These are phyloP conservation scores for Oncorhynchus clarkii DNA, from an alignment of 2,113 vertebrate species.

Conservation along the genomic window DNA sequence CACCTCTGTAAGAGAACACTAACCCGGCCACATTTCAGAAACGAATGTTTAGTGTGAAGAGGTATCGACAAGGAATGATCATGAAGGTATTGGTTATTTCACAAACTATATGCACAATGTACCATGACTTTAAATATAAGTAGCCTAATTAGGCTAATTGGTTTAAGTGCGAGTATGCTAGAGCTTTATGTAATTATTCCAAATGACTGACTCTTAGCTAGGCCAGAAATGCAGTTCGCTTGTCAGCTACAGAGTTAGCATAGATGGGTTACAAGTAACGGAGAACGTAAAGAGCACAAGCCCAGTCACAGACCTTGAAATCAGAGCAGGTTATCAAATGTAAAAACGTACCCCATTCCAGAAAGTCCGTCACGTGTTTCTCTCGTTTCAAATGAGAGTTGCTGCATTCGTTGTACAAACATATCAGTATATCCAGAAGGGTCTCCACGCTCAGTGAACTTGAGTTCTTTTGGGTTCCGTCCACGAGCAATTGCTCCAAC, in stretches of 20 bases:
- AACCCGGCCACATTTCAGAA: neutral
- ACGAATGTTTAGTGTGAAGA: neutral
- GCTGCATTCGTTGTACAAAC: conserved; percentile 84
- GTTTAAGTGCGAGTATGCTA: neutral
- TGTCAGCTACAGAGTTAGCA: neutral
- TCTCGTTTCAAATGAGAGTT: conserved; percentile 84
- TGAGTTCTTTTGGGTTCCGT: conserved; percentile 76
- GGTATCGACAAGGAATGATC: neutral
- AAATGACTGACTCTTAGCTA: neutral
- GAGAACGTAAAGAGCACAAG: neutral
- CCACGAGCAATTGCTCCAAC: conserved; percentile 91
- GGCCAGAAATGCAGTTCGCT: neutral
- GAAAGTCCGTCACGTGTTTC: conserved; percentile 91
- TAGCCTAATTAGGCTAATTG: neutral
- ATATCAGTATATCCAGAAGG: conserved; percentile 89
- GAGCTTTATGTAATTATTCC: neutral
- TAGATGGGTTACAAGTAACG: neutral
- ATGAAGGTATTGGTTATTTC: neutral
- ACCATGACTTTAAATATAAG: too few relatives aligned
- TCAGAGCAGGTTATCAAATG: neutral
- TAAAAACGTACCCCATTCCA: conserved; percentile 88
- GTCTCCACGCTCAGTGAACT: conserved; percentile 87
- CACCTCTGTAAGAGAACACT: conserved; percentile 5
- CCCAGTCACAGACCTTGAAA: neutral
- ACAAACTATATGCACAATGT: neutral